A percentile compares a stretch with the other conserved stretches of the same genome.
These are phyloP conservation scores for Capromys pilorides DNA, from an alignment of 2,797 vertebrate species.

Conservation along the genomic window DNA sequence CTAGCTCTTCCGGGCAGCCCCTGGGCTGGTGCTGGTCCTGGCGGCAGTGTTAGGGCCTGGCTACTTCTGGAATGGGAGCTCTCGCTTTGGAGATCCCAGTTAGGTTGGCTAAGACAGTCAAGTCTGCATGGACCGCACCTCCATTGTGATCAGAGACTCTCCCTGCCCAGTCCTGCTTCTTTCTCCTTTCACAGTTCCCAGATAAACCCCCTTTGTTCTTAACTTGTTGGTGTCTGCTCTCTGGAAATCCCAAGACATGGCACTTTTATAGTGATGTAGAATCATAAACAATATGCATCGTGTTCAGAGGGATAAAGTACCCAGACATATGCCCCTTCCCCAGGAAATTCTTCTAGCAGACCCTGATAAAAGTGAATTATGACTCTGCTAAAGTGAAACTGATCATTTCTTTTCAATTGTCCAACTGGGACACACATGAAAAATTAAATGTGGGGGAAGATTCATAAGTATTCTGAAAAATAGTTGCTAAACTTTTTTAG, in stretches of 20 bases:
- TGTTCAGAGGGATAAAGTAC: neutral
- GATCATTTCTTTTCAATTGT: conserved; percentile 51
- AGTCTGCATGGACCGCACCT: too few relatives aligned
- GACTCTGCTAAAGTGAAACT: conserved; percentile 43
- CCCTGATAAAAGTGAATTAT: conserved; percentile 42
- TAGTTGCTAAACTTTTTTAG: conserved; percentile 11
- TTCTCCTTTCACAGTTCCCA: neutral
- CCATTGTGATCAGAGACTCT: neutral
- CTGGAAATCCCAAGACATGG: neutral
- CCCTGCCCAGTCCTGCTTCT: neutral
- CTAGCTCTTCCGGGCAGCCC: neutral
- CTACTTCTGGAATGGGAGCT: neutral
- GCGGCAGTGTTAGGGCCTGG: too few relatives aligned
- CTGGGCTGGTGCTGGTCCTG: neutral
- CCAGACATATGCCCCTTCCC: neutral
- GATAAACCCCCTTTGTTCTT: neutral
- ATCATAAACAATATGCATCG: neutral
- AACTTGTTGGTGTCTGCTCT: neutral
- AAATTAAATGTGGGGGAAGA: conserved; percentile 16
- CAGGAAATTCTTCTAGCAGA: neutral
- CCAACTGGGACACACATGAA: conserved; percentile 50
- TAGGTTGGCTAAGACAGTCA: neutral
- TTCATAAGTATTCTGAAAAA: conserved; percentile 54
- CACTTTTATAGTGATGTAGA: neutral
- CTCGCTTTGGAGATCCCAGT: neutral